These are phyloP conservation scores for Epicauta chinensis DNA, from an alignment of 1,140 invertebrate species.

Conservation along the genomic window DNA sequence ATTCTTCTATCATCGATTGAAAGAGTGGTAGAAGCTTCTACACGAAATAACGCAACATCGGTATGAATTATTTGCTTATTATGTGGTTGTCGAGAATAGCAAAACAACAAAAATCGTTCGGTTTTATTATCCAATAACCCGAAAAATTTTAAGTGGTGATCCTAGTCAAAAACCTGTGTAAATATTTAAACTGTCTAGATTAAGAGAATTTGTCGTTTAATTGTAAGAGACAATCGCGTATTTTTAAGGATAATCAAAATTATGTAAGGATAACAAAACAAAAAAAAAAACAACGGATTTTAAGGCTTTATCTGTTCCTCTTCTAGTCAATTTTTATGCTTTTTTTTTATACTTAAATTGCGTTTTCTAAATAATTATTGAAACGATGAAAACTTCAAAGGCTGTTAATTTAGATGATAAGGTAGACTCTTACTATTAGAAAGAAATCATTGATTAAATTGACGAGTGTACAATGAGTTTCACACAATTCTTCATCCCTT, in stretches of 20 bases:
- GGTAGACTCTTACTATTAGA: not conserved
- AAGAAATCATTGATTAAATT: no score
- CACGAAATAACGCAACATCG: no score
- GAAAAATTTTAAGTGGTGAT: no score
- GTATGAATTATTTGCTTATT: no score
- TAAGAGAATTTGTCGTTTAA: slow-evolving; percentile 10
- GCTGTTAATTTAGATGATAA: slow-evolving; percentile 23
- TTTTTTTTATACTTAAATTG: slow-evolving; percentile 23
- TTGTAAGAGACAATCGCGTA: slow-evolving; percentile 21
- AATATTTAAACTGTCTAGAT: slow-evolving; percentile 2
- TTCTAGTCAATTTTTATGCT: slow-evolving; percentile 31
- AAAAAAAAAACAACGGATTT: slow-evolving; percentile 10
- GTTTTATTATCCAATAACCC: no score
- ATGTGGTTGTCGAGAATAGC: no score
- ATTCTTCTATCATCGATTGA: no score
- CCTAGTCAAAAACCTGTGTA: slow-evolving; percentile 8
- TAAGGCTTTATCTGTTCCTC: slow-evolving; percentile 25
- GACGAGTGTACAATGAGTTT: no score
- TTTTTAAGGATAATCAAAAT: slow-evolving; percentile 4
- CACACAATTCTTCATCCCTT: no score
- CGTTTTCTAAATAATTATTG: slow-evolving; percentile 12
- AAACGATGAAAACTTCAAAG: slow-evolving; percentile 4
- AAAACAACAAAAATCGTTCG: no score
- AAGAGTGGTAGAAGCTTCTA: no score
- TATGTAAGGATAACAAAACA: no score